A percentile compares a stretch with the other conserved stretches of the same genome.
phyloP scores from a whole-genome alignment of 2,888 invertebrate genomes.

The Beris morrisii region DNA sequence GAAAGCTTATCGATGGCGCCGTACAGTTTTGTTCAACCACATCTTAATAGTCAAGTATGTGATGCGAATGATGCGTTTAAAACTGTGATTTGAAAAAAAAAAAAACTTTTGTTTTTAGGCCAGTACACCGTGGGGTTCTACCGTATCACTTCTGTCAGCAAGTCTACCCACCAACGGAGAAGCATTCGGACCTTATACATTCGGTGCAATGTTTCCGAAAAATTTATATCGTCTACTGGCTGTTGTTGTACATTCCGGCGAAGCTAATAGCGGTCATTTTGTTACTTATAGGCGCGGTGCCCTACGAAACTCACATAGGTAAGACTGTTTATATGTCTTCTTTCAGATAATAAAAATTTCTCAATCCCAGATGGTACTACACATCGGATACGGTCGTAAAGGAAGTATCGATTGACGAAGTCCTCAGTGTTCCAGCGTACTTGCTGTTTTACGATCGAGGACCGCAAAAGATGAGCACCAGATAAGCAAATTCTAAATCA shows the following conservation, averaged over 20 bases:
- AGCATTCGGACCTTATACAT: constrained; percentile 45
- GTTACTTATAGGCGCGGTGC: constrained; percentile 84
- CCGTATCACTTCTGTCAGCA: constrained; percentile 54
- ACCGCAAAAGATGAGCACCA: constrained; percentile 48
- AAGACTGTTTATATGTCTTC: constrained; percentile 22
- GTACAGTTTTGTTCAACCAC: constrained; percentile 69
- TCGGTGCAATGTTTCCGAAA: constrained; percentile 57
- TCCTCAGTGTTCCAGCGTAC: constrained; percentile 84
- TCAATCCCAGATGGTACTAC: constrained; percentile 72
- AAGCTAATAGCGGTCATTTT: constrained; percentile 90
- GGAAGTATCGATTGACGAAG: constrained; percentile 77
- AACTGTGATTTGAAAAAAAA: neutral
- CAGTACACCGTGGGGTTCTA: constrained; percentile 57
- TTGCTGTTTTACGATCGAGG: constrained; percentile 85
- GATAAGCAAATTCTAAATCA: constrained; percentile 31
- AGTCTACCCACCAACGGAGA: constrained; percentile 51
- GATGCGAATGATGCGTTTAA: neutral
- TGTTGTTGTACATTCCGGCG: constrained; percentile 89
- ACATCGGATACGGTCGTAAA: constrained; percentile 85
- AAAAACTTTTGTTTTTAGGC: constrained; percentile 44
- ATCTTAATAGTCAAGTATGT: constrained; percentile 53
- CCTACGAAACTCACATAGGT: constrained; percentile 55
- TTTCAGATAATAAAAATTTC: too few relatives aligned
- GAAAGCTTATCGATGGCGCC: constrained; percentile 83
- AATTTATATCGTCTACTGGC: constrained; percentile 77